Evolutionary conservation across 30 jellyfish, hydroid and myxozoan genomes (phyloP).

Genomic region (Haliclystus octoradiatus): DNA sequence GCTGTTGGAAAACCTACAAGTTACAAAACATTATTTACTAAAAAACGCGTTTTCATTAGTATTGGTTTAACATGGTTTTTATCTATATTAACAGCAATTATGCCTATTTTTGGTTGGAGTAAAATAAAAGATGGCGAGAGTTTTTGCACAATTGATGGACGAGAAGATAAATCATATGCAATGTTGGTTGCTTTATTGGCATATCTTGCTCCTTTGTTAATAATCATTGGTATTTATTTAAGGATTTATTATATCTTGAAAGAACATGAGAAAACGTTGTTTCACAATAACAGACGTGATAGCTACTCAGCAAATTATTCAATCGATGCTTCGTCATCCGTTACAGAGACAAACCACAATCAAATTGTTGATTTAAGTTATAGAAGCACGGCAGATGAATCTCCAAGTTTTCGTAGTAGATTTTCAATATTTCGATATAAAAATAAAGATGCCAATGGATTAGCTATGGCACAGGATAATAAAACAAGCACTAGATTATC

Average conservation of each 20-base stretch:
- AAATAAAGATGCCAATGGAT: neutral
- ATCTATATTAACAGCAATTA: conserved; percentile 30
- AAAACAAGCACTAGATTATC: neutral
- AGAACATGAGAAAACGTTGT: conserved; percentile 57
- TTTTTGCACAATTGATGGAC: conserved; percentile 88
- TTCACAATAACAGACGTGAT: neutral
- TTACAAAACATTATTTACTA: conserved; percentile 39
- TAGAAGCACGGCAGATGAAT: neutral
- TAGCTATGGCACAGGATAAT: neutral
- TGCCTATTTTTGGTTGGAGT: conserved; percentile 96
- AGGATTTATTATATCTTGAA: conserved; percentile 48
- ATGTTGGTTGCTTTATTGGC: conserved; percentile 31
- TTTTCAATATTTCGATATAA: neutral
- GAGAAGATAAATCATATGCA: conserved; percentile 50
- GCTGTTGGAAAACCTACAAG: conserved; percentile 70
- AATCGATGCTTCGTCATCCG: neutral
- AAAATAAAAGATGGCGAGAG: conserved; percentile 62
- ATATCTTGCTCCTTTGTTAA: conserved; percentile 56
- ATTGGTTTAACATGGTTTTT: conserved; percentile 58
- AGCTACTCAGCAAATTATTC: neutral
- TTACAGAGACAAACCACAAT: neutral
- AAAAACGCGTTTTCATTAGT: conserved; percentile 33
- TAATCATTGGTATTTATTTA: conserved; percentile 39
- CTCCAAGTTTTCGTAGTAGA: neutral
- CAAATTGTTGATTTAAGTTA: neutral